These are phyloP conservation scores for Leucoraja ocellata DNA, from an alignment of 2,797 vertebrate species.

Conservation along the genomic window DNA sequence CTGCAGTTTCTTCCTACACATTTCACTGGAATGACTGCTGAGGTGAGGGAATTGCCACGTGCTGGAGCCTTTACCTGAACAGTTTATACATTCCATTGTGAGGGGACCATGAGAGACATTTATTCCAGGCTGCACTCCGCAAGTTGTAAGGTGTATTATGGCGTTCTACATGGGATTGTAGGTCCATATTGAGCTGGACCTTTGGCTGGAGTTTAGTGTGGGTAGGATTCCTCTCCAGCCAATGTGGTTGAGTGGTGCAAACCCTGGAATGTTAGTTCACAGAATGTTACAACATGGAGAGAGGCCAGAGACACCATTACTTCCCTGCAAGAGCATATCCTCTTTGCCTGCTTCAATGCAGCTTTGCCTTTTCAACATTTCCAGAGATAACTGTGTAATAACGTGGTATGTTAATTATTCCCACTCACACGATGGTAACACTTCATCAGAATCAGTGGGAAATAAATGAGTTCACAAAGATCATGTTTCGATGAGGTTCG, in stretches of 20 bases:
- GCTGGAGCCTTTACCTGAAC: background rate
- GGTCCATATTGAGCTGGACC: background rate
- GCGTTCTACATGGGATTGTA: background rate
- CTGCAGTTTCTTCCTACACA: too few relatives aligned
- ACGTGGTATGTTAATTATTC: background rate
- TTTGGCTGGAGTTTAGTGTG: background rate
- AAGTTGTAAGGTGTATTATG: background rate
- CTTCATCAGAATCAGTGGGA: background rate
- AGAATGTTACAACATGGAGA: background rate
- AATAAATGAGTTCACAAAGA: conserved; percentile 23
- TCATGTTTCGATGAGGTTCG: background rate
- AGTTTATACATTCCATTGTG: background rate
- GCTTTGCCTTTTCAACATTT: background rate
- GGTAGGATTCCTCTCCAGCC: background rate
- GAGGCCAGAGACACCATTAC: background rate
- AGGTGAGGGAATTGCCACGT: too few relatives aligned
- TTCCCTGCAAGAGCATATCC: background rate
- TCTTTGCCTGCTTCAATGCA: background rate
- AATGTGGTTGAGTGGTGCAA: background rate
- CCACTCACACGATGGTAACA: background rate
- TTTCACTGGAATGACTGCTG: too few relatives aligned
- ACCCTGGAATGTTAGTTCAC: background rate
- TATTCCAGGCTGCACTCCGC: background rate
- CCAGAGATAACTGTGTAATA: background rate
- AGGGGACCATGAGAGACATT: background rate